A percentile compares a stretch with the other conserved stretches of the same genome.
Evolutionary conservation across 1,140 invertebrate genomes (phyloP).

Genomic region (Brachionus paranguensis): DNA sequence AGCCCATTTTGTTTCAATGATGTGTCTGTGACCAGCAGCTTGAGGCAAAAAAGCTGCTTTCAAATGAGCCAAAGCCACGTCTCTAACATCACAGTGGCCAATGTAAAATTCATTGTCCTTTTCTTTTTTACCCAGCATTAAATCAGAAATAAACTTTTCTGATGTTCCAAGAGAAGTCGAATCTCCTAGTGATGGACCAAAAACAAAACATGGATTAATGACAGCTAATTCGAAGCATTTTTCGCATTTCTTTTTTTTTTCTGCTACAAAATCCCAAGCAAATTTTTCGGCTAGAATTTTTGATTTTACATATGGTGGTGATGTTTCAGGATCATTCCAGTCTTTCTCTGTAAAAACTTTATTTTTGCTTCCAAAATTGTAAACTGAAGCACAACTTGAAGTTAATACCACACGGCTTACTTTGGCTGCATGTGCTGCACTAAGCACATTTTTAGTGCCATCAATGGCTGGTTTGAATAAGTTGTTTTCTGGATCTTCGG

Average conservation of each 20-base stretch:
- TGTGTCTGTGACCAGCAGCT: slow-evolving; percentile 51
- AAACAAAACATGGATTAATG: slow-evolving; percentile 59
- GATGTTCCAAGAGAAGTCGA: background rate
- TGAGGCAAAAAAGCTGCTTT: slow-evolving; percentile 58
- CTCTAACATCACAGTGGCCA: slow-evolving; percentile 59
- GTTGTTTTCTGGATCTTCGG: slow-evolving; percentile 53
- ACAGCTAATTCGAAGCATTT: slow-evolving; percentile 57
- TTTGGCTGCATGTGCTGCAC: slow-evolving; percentile 56
- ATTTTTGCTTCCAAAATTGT: slow-evolving; percentile 48
- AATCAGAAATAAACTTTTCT: slow-evolving; percentile 50
- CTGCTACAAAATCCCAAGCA: slow-evolving; percentile 61
- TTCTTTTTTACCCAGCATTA: slow-evolving; percentile 56
- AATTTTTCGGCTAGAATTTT: slow-evolving; percentile 60
- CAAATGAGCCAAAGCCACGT: slow-evolving; percentile 60
- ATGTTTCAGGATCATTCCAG: slow-evolving; percentile 55
- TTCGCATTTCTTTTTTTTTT: slow-evolving; percentile 43
- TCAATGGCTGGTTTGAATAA: slow-evolving; percentile 59
- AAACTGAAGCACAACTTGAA: slow-evolving; percentile 59
- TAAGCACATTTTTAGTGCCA: slow-evolving; percentile 59
- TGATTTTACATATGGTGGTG: slow-evolving; percentile 55
- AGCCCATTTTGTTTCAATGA: background rate
- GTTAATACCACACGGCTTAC: slow-evolving; percentile 61
- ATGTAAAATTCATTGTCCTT: slow-evolving; percentile 57
- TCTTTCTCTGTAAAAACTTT: slow-evolving; percentile 58
- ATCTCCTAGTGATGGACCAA: slow-evolving; percentile 57